These are phyloP conservation scores for Podiceps cristatus DNA, from an alignment of 2,113 vertebrate genomes.

Conservation along the genomic window DNA sequence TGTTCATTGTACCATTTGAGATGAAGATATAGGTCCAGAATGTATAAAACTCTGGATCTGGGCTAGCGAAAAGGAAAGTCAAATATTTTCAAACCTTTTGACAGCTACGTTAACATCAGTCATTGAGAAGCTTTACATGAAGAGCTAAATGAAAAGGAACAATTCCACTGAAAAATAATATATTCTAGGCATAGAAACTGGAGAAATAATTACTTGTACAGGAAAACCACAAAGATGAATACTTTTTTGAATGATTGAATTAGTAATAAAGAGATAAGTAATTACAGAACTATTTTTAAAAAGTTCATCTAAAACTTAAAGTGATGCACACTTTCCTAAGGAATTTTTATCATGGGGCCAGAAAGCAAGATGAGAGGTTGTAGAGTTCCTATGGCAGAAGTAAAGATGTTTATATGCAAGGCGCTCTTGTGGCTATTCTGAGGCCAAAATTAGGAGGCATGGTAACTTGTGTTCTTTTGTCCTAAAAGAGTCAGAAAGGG, in stretches of 20 bases:
- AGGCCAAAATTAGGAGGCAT: not conserved
- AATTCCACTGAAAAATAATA: not conserved
- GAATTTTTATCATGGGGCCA: not conserved
- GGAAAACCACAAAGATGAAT: not conserved
- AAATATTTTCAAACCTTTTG: not conserved
- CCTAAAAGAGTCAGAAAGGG: not conserved
- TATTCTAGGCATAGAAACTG: not conserved
- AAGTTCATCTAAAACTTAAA: not conserved
- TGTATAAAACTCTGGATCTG: not conserved
- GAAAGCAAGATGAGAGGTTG: not conserved
- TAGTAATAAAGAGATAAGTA: not conserved
- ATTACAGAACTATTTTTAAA: not conserved
- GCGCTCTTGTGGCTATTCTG: not conserved
- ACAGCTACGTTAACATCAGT: not conserved
- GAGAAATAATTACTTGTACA: not conserved
- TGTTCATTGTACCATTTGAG: not conserved
- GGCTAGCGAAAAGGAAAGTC: not conserved
- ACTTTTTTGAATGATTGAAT: not conserved
- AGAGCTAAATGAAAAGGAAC: not conserved
- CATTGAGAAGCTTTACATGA: not conserved
- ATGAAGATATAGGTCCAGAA: not conserved
- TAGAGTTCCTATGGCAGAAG: not conserved
- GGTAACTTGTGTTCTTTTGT: not conserved
- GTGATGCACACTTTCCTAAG: not conserved
- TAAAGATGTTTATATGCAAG: not conserved